Base-by-base conservation (phyloP, 1,140 invertebrate species). In the Teleopsis dalmanni region DNA sequence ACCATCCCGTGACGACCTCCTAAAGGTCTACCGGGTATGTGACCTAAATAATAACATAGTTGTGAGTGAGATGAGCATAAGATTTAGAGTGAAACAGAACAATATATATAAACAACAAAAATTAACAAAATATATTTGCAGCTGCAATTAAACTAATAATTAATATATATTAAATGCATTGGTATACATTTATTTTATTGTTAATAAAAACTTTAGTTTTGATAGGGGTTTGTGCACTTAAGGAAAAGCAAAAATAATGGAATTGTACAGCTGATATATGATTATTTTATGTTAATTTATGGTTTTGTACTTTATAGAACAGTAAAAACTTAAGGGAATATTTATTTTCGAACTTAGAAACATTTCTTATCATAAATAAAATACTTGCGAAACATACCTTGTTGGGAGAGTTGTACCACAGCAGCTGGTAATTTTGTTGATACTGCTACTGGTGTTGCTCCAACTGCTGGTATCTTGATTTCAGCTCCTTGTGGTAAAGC, bases 1-100 rank as follows among this genome's bases (percentile, higher is more conserved):
- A 81, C 78, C 79, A 81, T 81, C 68, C 79, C 79, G 73, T 81
- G 79, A 63, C 79, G 76, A 73, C 79, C 79, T 59, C 79, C 80
- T 72, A 76, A 73, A 73, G 76, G 76, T 74, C 77, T 78, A 72
- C 78, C 78, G 69, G 78, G 77, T 75, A 80, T 71, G 72, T 79
- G 77, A 75, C 78, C 78, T 81, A 75, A 60, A 67, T 66, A 48
- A 65, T 64, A 59, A 65, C 63, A 65, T 57, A 65, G 65, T 65
- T 59, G 65, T 63, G 61, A 37, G 69, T 73, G 60, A 63, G 67
- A 65, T 61, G 49, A 22, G 22, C 9, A 14, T 42, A 14, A 16
- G 25, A 42, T 18, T 33, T 31, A 18, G 21, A 44, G n/a, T 13
- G 37, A 14, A 23, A 18, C 14, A 45, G 29, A 45, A n/a, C 29